Base-by-base conservation (phyloP, 2,888 invertebrate genomes). In the Neria commutata region DNA sequence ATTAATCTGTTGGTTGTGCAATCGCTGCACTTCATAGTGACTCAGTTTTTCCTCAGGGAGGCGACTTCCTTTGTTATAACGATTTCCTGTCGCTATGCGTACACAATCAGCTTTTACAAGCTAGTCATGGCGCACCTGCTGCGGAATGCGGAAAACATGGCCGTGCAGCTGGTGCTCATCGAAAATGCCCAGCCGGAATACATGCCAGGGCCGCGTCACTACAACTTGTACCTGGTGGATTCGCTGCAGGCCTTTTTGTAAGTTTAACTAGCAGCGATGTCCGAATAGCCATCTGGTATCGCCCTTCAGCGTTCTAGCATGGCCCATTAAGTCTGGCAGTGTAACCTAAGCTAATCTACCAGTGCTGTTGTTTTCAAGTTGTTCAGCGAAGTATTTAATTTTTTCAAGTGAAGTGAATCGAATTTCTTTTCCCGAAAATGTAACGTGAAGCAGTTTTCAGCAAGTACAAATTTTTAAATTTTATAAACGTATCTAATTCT, bases 191-290 rank as follows among this genome's bases (percentile, higher is more conserved):
- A n/a, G n/a, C 37, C 37, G n/a, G 60, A 14, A n/a, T 37, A 45
- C 5, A 58, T 71, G 24, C 60, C 19, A 0, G 63, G 65, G 0
- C 58, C 59, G 1, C 63, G 65, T 5, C 26, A 65, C 3, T 69
- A 64, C 37, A 71, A 69, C 50, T 56, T 70, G 2, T 47, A 71
- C 5, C 48, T 72, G 56, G 66, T 74, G 2, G 76, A 74, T 52
- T 75, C 71, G 2, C 61, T 66, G 53, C 67, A 75, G 14, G 70
- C 74, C 2, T 61, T 75, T 21, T 54, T 68, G 67, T 71, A 67
- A 56, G 69, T 66, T 17, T 14, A 10, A 11, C 5, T 1, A n/a
- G 6, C 10, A n/a, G n/a, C n/a, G n/a, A n/a, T n/a, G n/a, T n/a
- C n/a, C n/a, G n/a, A 48, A 14, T 25, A 11, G n/a, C 23, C 16